Evolutionary conservation across 2,113 vertebrate species (phyloP), one percentile per base, ranked within the genome.

Genomic region (Coreoperca whiteheadi): DNA sequence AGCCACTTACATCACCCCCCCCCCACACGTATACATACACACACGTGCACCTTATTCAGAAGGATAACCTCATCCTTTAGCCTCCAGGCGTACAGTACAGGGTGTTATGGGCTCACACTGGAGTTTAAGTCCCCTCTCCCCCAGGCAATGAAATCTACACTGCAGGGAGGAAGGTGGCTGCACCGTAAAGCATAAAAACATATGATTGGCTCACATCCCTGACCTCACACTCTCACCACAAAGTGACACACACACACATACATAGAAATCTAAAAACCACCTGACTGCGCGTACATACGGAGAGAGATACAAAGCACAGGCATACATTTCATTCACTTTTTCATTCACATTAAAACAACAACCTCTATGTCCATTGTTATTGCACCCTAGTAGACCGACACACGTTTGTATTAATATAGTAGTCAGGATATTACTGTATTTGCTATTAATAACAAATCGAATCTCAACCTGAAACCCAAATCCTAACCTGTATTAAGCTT

Each of bases 1-100:
- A 71, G 80, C 57, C 76, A 66, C 82, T 83, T 83, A 67, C 83
- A 81, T 88, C 87, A 90, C 71, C 30, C 77, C 39, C 54, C 57
- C 54, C 74, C 82, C 41, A 20, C 18, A 78, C 57, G 65, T 6
- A 54, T 30, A 30, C 48, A 64, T 25, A 30, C 8, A 48, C 46
- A 20, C 64, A 50, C 21, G 25, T 4, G 28, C 34, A 76, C 57
- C 7, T 75, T 72, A 78, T 84, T 71, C 65, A 57, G 30, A 72
- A 67, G 68, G 11, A 60, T 84, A 82, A 85, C 77, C 67, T 87
- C 74, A 89, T 82, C 73, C 20, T 21, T 72, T 63, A 66, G 79
- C 81, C 74, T 63, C 20, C 6, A 28, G 65, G 20, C 32, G 28
- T 74, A 71, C 83, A 85, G 77, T 79, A 8, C 32, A 64, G 72